phyloP scores from a whole-genome alignment of 2,888 invertebrate species.

The Sisyra terminalis region DNA sequence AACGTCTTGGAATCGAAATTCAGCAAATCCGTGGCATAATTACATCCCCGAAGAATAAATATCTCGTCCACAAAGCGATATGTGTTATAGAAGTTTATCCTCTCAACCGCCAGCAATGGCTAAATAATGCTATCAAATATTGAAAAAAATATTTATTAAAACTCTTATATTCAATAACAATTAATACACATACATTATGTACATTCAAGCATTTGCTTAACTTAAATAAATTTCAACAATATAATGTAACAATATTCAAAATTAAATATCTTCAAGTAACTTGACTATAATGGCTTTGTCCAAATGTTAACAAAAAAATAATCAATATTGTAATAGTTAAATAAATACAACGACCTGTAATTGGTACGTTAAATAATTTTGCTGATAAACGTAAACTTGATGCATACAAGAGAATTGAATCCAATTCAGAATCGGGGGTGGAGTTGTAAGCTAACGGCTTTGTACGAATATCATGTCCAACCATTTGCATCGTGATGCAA shows the following conservation, averaged over 20 bases:
- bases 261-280: conserved; percentile 15
- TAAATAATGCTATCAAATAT: too few relatives aligned
- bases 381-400: conserved; percentile 59
- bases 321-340: conserved; percentile 40
- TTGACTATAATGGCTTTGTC: conserved; percentile 51
- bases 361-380: conserved; percentile 54
- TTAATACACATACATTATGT: too few relatives aligned
- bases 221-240: too few relatives aligned
- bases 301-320: conserved; percentile 45
- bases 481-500: conserved; percentile 51
- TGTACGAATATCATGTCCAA: conserved; percentile 62
- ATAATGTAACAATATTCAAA: not conserved
- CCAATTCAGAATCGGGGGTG: conserved; percentile 56
- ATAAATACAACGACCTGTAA: conserved; percentile 51
- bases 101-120: too few relatives aligned
- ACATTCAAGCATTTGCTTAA: too few relatives aligned
- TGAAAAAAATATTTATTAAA: too few relatives aligned
- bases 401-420: conserved; percentile 59
- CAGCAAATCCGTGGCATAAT: too few relatives aligned
- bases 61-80: too few relatives aligned
- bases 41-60: too few relatives aligned
- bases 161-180: too few relatives aligned
- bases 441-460: conserved; percentile 68
- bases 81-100: too few relatives aligned
- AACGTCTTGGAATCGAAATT: too few relatives aligned